Conservation (phyloP, 2,797 vertebrate species). For the Myioborus miniatus region DNA sequence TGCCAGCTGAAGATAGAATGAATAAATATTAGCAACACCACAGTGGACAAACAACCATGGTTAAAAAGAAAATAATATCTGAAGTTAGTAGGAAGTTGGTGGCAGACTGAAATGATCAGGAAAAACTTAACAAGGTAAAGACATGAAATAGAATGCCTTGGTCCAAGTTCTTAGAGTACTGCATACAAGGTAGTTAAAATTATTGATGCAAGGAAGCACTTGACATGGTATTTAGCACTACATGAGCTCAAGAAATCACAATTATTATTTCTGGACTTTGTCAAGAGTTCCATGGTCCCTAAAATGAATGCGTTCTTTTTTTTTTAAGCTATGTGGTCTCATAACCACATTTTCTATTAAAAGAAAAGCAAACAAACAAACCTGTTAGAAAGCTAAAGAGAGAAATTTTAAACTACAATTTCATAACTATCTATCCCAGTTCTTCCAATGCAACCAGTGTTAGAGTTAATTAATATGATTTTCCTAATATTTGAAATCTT, state of each 20-base stretch:
- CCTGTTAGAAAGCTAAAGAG: neutral
- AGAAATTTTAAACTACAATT: neutral
- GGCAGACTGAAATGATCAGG: conserved; percentile 34
- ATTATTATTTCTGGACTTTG: neutral
- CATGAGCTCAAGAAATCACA: neutral
- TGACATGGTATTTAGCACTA: neutral
- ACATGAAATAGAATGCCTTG: neutral
- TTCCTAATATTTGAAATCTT: neutral
- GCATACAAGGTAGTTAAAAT: neutral
- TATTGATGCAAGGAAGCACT: neutral
- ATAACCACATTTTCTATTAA: neutral
- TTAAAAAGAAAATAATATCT: neutral
- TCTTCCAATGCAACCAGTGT: neutral
- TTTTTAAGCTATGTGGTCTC: neutral
- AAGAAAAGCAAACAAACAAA: neutral
- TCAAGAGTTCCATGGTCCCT: neutral
- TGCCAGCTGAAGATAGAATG: conserved; percentile 85
- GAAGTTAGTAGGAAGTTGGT: conserved; percentile 1
- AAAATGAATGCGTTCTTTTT: neutral
- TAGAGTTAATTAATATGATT: neutral
- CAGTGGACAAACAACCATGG: neutral
- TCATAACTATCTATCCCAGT: neutral
- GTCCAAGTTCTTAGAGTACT: neutral
- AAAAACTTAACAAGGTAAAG: neutral
- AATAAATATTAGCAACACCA: neutral